These are phyloP conservation scores for Asteroscopus sphinx DNA, from an alignment of 2,888 invertebrate genomes.

Conservation along the genomic window DNA sequence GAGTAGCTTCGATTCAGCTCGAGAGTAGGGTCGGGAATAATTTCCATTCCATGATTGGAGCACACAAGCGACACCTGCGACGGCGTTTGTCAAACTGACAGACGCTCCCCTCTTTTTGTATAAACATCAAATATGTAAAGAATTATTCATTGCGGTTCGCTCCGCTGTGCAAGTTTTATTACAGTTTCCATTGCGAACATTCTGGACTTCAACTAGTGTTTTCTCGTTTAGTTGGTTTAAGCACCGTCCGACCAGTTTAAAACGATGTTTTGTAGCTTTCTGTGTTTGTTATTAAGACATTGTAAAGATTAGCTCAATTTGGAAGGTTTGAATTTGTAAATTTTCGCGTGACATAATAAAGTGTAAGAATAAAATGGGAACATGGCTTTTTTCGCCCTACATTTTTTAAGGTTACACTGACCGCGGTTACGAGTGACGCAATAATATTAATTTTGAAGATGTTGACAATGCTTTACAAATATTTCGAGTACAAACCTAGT, in stretches of 20 bases:
- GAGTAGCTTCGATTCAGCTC: conserved; percentile 58
- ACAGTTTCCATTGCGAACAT: conserved; percentile 52
- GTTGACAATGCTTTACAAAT: too few species aligned
- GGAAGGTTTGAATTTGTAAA: too few species aligned
- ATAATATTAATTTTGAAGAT: too few species aligned
- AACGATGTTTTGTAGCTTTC: conserved; percentile 19
- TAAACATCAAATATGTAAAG: conserved; percentile 70
- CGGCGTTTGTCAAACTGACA: conserved; percentile 70
- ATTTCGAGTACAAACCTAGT: too few species aligned
- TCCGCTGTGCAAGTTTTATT: conserved; percentile 63
- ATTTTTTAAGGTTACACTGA: too few species aligned
- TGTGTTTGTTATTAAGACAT: conserved; percentile 8
- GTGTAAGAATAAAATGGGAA: too few species aligned
- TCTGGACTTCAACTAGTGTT: conserved; percentile 41
- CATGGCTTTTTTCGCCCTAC: too few species aligned
- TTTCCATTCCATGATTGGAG: conserved; percentile 72
- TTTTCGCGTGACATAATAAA: too few species aligned
- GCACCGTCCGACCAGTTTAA: conserved; percentile 17
- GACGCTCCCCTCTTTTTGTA: conserved; percentile 64
- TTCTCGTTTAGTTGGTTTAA: conserved; percentile 46
- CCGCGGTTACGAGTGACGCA: too few species aligned
- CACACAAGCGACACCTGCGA: conserved; percentile 68
- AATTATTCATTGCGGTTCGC: conserved; percentile 67
- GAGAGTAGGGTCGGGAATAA: conserved; percentile 59
- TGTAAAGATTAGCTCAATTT: not conserved